Evolutionary conservation across 2,113 vertebrate genomes (phyloP).

Genomic region (Pleuronectes platessa): DNA sequence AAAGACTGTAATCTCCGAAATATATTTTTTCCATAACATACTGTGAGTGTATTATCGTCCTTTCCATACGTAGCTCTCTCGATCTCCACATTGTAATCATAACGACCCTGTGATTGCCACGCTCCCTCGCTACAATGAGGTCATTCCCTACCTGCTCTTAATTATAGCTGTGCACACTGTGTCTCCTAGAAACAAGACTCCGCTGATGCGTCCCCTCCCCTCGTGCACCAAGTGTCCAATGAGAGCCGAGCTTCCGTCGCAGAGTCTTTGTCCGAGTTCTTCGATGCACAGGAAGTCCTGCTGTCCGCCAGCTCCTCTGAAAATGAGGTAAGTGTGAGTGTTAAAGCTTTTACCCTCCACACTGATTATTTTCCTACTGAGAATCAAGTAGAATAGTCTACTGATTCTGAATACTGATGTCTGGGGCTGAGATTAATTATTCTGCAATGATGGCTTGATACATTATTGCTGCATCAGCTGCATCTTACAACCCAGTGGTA

Average conservation of each 20-base stretch:
- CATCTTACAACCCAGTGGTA: too few species aligned
- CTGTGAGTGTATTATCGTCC: too few species aligned
- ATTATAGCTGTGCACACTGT: constrained; percentile 37
- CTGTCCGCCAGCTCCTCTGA: constrained; percentile 97
- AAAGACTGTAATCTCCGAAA: too few species aligned
- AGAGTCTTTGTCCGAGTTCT: constrained; percentile 96
- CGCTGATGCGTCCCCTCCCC: constrained; percentile 82
- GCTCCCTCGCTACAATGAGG: constrained; percentile 4
- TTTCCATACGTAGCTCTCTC: background rate
- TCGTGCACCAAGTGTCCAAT: constrained; percentile 93
- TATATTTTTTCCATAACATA: too few species aligned
- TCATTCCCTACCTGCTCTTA: constrained; percentile 15
- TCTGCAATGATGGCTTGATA: too few species aligned
- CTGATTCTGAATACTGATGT: too few species aligned
- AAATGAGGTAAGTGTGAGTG: constrained; percentile 88
- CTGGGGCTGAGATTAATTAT: too few species aligned
- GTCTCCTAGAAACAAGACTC: constrained; percentile 85
- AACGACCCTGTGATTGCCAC: background rate
- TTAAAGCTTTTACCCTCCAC: background rate
- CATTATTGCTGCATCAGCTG: too few species aligned
- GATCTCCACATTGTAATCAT: background rate
- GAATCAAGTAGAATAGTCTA: too few species aligned
- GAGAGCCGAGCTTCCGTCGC: constrained; percentile 93
- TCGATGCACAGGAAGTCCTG: constrained; percentile 96
- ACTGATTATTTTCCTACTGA: too few species aligned